Conservation (phyloP, 2,113 vertebrate genomes). For the Eudorcas thomsonii region DNA sequence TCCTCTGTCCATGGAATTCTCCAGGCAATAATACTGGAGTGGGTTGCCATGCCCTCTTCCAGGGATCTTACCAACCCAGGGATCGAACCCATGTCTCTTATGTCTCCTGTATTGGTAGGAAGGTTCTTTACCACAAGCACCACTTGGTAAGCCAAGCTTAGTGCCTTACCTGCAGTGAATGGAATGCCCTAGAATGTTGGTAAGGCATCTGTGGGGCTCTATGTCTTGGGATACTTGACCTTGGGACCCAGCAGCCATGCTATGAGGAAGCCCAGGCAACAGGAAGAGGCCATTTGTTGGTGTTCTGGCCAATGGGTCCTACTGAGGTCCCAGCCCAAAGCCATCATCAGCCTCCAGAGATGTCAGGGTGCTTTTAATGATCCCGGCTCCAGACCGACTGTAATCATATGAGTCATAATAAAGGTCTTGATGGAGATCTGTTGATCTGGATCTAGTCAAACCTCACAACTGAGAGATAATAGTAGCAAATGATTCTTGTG, state of each 20-base stretch:
- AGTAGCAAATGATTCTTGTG: not conserved
- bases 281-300: not conserved
- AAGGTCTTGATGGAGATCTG: not conserved
- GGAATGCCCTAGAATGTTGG: not conserved
- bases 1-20: not conserved
- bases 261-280: not conserved
- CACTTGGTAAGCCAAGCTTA: not conserved
- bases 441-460: not conserved
- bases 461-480: not conserved
- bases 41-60: not conserved
- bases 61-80: not conserved
- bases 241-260: not conserved
- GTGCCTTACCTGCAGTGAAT: not conserved
- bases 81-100: rapidly evolving
- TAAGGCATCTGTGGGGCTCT: not conserved
- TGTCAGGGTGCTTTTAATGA: not conserved
- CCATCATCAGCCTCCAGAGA: no score
- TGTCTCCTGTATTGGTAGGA: not conserved
- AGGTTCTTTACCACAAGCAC: not conserved
- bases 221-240: not conserved
- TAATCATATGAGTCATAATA: not conserved
- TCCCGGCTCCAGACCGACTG: not conserved
- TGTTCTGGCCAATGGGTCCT: no score
- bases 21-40: not conserved
- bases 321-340: not conserved